These are phyloP conservation scores for Ichneumon xanthorius DNA, from an alignment of 2,888 invertebrate genomes.

Conservation along the genomic window DNA sequence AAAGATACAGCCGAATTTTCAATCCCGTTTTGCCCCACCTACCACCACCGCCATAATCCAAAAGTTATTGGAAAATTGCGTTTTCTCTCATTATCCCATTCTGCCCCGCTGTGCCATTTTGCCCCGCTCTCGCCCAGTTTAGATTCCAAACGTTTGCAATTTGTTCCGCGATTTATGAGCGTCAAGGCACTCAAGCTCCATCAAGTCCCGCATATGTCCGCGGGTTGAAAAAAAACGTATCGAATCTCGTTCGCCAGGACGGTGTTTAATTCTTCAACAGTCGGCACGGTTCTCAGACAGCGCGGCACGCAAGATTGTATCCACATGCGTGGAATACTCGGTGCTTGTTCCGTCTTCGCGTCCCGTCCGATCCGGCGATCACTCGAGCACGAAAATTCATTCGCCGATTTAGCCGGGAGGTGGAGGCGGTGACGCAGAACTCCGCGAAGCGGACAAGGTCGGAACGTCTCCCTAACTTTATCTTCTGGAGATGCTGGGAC, in stretches of 20 bases:
- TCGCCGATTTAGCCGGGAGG: constrained; percentile 11
- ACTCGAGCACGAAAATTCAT: constrained; percentile 12
- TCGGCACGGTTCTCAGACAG: constrained; percentile 18
- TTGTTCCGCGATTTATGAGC: constrained; percentile 30
- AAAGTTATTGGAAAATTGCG: too few species aligned
- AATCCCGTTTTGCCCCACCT: too few species aligned
- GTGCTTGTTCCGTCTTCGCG: constrained; percentile 1
- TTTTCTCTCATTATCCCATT: too few species aligned
- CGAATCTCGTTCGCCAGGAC: constrained; percentile 29
- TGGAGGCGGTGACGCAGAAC: constrained; percentile 13
- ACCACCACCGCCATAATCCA: too few species aligned
- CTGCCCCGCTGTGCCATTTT: too few species aligned
- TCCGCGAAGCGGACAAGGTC: constrained; percentile 32
- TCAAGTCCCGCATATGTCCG: constrained; percentile 8
- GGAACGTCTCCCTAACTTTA: constrained; percentile 15
- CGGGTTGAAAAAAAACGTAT: constrained; percentile 29
- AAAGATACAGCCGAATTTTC: too few species aligned
- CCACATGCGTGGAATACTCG: constrained; percentile 31
- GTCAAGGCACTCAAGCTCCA: not conserved
- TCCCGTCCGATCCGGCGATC: constrained; percentile 2
- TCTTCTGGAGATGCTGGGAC: constrained; percentile 19
- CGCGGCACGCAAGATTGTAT: constrained; percentile 44
- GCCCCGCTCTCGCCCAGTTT: too few species aligned
- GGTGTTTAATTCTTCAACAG: constrained; percentile 12
- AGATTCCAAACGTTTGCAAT: not conserved